phyloP scores from a whole-genome alignment of 2,888 invertebrate genomes.

The Synanthedon myopaeformis region DNA sequence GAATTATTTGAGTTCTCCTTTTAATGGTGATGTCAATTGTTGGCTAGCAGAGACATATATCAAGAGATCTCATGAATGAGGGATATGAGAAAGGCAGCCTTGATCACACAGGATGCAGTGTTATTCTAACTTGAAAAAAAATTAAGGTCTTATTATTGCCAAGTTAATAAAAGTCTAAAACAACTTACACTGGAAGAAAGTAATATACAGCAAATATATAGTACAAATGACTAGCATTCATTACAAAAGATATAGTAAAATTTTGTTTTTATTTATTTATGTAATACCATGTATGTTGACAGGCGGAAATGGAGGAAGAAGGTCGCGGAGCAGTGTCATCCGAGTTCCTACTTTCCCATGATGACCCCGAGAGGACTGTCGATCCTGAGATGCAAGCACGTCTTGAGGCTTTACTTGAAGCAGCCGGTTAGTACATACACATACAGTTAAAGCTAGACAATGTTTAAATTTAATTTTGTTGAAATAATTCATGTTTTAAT shows the following conservation, averaged over 20 bases:
- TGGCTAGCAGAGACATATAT: too few relatives aligned
- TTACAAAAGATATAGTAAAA: constrained; percentile 3
- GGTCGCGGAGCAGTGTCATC: constrained; percentile 55
- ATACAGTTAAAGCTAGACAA: background rate
- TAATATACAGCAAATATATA: too few relatives aligned
- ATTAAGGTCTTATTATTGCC: background rate
- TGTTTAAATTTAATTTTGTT: too few relatives aligned
- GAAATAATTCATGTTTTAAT: too few relatives aligned
- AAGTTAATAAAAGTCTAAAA: background rate
- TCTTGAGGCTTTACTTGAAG: constrained; percentile 93
- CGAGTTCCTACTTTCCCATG: constrained; percentile 64
- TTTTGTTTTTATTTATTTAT: constrained; percentile 1
- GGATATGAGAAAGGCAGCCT: too few relatives aligned
- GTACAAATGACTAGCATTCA: too few relatives aligned
- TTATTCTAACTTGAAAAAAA: too few relatives aligned
- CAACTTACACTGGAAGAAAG: background rate
- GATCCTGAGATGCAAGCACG: constrained; percentile 91
- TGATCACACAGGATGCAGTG: too few relatives aligned
- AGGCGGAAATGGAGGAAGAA: constrained; percentile 69
- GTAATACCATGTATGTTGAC: constrained; percentile 12
- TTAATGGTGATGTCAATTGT: too few relatives aligned
- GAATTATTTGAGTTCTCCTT: too few relatives aligned
- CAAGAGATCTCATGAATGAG: too few relatives aligned
- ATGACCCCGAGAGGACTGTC: constrained; percentile 76
- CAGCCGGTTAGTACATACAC: constrained; percentile 73